Evolutionary conservation across 2,888 invertebrate species (phyloP).

Genomic region (Drosophila imparisetae): DNA sequence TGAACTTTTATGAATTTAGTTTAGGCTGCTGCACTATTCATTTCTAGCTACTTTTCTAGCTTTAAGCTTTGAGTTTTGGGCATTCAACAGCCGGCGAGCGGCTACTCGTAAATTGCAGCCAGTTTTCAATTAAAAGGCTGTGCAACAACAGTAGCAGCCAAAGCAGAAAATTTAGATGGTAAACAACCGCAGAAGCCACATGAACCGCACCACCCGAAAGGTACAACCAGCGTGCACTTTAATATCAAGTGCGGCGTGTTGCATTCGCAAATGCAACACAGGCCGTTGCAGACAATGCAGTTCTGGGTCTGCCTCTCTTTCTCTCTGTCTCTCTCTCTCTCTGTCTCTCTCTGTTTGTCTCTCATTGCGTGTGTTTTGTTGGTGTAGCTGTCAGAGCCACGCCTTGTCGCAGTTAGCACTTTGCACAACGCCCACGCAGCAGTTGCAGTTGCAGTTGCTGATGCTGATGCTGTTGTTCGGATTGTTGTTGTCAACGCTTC

Average conservation of each 20-base stretch:
- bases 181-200: conserved; percentile 28
- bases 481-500: conserved; percentile 76
- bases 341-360: conserved; percentile 12
- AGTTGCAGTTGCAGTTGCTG: conserved; percentile 29
- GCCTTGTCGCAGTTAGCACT: conserved; percentile 75
- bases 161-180: conserved; percentile 31
- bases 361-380: conserved; percentile 47
- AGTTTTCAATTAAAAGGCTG: conserved; percentile 38
- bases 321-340: neutral
- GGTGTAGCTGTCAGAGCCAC: conserved; percentile 77
- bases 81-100: neutral
- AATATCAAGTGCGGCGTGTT: conserved; percentile 56
- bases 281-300: conserved; percentile 55
- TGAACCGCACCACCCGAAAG: conserved; percentile 24
- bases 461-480: conserved; percentile 16
- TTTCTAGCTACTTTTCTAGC: neutral
- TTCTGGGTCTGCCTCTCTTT: neutral
- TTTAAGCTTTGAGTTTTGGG: conserved; percentile 17
- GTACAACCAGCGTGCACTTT: conserved; percentile 44
- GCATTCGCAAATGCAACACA: conserved; percentile 44
- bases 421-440: conserved; percentile 71
- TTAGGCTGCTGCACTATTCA: neutral
- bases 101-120: conserved; percentile 46
- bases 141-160: conserved; percentile 2
- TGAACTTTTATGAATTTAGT: neutral